A percentile compares a stretch with the other conserved stretches of the same genome.
Evolutionary conservation across 1,140 invertebrate genomes (phyloP).

Genomic region (Neodiprion fabricii): DNA sequence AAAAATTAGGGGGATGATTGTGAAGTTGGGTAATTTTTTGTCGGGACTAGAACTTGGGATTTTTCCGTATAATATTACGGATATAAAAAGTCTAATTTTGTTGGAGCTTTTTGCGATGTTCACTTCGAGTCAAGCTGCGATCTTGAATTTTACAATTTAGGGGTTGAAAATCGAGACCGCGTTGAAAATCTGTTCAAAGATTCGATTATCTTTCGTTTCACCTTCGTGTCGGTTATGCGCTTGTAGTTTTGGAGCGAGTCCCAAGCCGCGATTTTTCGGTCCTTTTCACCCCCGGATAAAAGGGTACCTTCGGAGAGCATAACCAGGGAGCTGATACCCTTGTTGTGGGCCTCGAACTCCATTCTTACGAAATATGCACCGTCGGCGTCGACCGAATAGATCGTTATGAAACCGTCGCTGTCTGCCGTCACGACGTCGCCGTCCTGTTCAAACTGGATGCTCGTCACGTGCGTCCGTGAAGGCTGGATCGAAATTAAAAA

Average conservation of each 20-base stretch:
- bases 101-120: constrained; percentile 2
- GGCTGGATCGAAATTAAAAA: constrained; percentile 63
- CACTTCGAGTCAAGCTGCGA: no score
- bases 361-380: constrained; percentile 86
- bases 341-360: constrained; percentile 89
- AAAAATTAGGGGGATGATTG: constrained; percentile 17
- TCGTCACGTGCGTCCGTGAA: constrained; percentile 79
- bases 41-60: constrained; percentile 13
- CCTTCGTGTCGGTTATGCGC: constrained; percentile 88
- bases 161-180: no score
- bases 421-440: constrained; percentile 94
- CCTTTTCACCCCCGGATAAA: constrained; percentile 88
- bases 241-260: constrained; percentile 90
- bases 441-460: constrained; percentile 90
- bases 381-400: constrained; percentile 89
- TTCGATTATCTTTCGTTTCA: constrained; percentile 41
- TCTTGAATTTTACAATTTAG: no score
- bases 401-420: constrained; percentile 91
- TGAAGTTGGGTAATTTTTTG: neutral
- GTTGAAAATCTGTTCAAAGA: no score
- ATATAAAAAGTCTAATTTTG: constrained; percentile 7
- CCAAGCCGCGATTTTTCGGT: constrained; percentile 90
- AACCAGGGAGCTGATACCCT: constrained; percentile 83
- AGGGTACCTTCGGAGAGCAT: constrained; percentile 90
- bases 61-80: constrained; percentile 7